These are phyloP conservation scores for Lasaia peninsularis DNA, from an alignment of 1,140 invertebrate species.

Conservation along the genomic window DNA sequence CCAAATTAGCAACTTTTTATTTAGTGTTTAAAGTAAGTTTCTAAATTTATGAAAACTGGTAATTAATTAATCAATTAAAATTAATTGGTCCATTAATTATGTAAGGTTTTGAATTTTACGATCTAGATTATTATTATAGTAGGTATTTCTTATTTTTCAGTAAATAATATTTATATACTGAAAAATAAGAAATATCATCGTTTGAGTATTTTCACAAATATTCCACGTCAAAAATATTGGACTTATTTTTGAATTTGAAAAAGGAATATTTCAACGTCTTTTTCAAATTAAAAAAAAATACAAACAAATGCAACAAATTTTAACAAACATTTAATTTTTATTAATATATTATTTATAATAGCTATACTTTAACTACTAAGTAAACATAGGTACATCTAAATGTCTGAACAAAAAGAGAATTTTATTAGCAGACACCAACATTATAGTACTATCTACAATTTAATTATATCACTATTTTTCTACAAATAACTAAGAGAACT, in stretches of 20 bases:
- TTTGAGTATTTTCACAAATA: too few relatives aligned
- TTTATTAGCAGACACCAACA: conserved; percentile 7
- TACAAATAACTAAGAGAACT: conserved; percentile 43
- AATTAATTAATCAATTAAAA: too few relatives aligned
- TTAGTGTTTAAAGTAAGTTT: too few relatives aligned
- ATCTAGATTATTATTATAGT: too few relatives aligned
- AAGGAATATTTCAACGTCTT: not conserved
- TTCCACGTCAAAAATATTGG: not conserved
- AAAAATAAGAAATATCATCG: too few relatives aligned
- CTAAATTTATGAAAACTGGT: too few relatives aligned
- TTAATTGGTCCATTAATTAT: too few relatives aligned
- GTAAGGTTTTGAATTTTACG: too few relatives aligned
- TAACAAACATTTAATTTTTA: conserved; percentile 76
- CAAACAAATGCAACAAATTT: conserved; percentile 34
- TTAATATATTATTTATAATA: conserved; percentile 75
- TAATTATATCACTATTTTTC: conserved; percentile 55
- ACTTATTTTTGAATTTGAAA: not conserved
- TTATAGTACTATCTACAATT: conserved; percentile 42
- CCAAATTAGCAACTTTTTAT: too few relatives aligned
- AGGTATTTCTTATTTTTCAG: too few relatives aligned
- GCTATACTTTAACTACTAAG: conserved; percentile 70
- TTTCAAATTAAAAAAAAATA: conserved; percentile 17
- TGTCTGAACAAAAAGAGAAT: conserved; percentile 21
- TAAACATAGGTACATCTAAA: conserved; percentile 52
- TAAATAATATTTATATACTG: too few relatives aligned